These are phyloP conservation scores for Aix galericulata DNA, from an alignment of 2,113 vertebrate genomes.

Conservation along the genomic window DNA sequence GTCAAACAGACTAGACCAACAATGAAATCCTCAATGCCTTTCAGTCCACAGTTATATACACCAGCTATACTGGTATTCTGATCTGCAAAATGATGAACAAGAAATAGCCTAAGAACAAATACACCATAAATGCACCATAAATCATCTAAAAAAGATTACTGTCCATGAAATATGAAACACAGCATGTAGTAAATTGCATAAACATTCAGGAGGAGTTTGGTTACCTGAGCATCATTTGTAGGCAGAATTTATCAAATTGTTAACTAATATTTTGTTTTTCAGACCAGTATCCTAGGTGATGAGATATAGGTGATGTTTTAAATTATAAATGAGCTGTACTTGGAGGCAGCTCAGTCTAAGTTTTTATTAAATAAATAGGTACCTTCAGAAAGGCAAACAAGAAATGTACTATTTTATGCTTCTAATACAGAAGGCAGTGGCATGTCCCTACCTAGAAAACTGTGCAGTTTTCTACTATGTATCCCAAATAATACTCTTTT, in stretches of 20 bases:
- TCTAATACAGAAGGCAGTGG: background rate
- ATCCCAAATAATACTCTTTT: background rate
- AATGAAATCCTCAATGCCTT: background rate
- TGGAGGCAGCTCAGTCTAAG: background rate
- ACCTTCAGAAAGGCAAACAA: background rate
- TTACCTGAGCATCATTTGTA: background rate
- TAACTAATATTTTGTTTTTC: background rate
- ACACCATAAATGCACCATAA: background rate
- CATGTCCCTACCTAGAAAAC: background rate
- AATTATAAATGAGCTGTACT: background rate
- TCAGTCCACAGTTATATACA: background rate
- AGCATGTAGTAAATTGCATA: background rate
- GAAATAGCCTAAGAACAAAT: background rate
- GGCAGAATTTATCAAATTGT: background rate
- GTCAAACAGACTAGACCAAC: background rate
- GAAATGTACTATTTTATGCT: background rate
- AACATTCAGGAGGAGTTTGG: background rate
- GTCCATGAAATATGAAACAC: background rate
- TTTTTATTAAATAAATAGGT: background rate
- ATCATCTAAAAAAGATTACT: background rate
- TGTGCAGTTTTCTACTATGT: background rate
- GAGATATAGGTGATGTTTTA: background rate
- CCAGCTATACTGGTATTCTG: background rate
- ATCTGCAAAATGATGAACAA: background rate
- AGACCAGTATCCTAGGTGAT: background rate